Percentiles rank a stretch among this genome's conserved stretches.
Evolutionary conservation across 2,797 vertebrate genomes (phyloP).

Genomic region (Trematomus bernacchii): DNA sequence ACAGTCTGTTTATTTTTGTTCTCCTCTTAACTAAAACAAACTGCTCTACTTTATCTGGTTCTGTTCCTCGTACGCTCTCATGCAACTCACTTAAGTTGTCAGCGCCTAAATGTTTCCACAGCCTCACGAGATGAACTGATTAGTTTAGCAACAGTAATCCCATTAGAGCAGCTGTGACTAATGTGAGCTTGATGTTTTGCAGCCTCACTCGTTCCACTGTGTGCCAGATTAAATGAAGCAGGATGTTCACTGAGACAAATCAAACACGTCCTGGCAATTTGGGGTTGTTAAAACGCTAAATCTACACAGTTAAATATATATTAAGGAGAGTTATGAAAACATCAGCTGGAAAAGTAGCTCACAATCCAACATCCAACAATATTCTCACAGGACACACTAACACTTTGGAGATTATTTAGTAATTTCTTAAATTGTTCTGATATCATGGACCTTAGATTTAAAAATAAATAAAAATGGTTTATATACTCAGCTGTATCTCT

Average conservation of each 20-base stretch:
- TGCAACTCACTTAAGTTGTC: constrained; percentile 22
- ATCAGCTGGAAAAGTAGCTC: background rate
- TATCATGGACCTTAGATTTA: background rate
- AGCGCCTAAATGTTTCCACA: constrained; percentile 23
- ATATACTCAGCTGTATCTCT: too few relatives aligned
- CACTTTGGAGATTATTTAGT: background rate
- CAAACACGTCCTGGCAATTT: constrained; percentile 7
- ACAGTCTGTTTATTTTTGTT: constrained; percentile 44
- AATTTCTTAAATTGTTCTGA: background rate
- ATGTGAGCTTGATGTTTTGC: constrained; percentile 24
- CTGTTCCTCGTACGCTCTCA: constrained; percentile 26
- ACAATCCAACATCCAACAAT: background rate
- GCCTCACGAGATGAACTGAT: constrained; percentile 10
- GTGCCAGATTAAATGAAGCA: constrained; percentile 10
- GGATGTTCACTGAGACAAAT: constrained; percentile 7
- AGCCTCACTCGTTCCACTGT: constrained; percentile 4
- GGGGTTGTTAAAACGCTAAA: background rate
- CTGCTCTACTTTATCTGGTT: constrained; percentile 43
- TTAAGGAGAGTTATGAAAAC: background rate
- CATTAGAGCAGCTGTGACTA: constrained; percentile 39
- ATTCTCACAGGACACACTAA: background rate
- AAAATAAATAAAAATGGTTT: too few relatives aligned
- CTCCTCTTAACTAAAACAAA: constrained; percentile 65
- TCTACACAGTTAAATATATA: background rate
- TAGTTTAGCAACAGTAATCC: constrained; percentile 18